Base-by-base conservation (phyloP, 1,140 invertebrate species). In the Gryon sp. region DNA sequence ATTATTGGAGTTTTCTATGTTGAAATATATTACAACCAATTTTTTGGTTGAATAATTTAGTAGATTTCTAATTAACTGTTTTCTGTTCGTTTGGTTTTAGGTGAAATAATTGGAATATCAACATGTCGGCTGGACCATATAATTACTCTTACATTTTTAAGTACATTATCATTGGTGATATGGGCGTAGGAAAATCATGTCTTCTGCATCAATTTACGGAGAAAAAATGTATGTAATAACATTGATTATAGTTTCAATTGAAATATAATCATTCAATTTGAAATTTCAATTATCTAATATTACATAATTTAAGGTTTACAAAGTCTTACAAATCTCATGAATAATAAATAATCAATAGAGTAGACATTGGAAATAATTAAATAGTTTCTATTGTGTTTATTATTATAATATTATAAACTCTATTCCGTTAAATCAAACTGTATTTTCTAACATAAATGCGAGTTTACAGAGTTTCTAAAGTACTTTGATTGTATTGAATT, bases 141-240 rank as follows among this genome's bases (percentile, higher is more conserved):
- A 99, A 99, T 90, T 99, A 99, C 90, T 98, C 97, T 16, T 99
- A 99, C 86, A 99, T 99, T 84, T 99, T 99, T 89, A 99, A 99
- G 87, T 99, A 99, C 85, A 99, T 99, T 74, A 99, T 99, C 73
- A 99, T 99, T 87, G 98, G 96, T 79, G 96, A 98, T 88, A 98
- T 98, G 96, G 97, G 97, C 68, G 96, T 98, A 53, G 98, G 98
- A 26, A 99, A 99, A 90, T 99, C 97, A 41, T 99, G 99, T 88
- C 92, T 99, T 32, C 90, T 99, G 43, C 98, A 99, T 90, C 99
- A 99, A 85, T 99, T 99, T 86, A 99, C 98, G 78, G 98, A 99
- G 88, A 99, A 99, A 88, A 99, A 99, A 92, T 99, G 98, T 99
- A 92, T 95, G 95, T 94, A 79, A 7, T 55, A 14, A 2, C 8